These are phyloP conservation scores for Ametastegia equiseti DNA, from an alignment of 2,888 invertebrate species.

Conservation along the genomic window DNA sequence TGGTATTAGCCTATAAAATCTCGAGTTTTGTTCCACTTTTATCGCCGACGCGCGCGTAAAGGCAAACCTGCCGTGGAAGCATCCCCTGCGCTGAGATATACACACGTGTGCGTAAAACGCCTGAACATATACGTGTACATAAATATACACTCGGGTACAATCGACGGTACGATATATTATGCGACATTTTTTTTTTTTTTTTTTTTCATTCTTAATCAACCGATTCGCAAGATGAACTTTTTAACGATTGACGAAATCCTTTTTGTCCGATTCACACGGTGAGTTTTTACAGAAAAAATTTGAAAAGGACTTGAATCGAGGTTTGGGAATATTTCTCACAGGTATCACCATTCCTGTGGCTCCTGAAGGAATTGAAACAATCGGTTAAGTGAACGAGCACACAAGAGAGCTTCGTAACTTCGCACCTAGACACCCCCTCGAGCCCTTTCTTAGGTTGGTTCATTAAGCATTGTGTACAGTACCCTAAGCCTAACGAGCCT, in stretches of 20 bases:
- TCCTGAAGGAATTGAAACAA: conserved; percentile 18
- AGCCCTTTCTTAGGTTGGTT: conserved; percentile 50
- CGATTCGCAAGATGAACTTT: background rate
- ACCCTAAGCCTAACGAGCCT: conserved; percentile 54
- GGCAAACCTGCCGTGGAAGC: conserved; percentile 44
- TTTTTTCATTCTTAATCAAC: background rate
- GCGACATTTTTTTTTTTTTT: conserved; percentile 3
- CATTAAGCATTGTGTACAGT: conserved; percentile 52
- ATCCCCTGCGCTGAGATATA: conserved; percentile 38
- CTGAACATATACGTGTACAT: background rate
- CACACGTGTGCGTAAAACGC: conserved; percentile 3
- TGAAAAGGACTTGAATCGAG: background rate
- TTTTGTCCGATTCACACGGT: background rate
- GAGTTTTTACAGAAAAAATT: background rate
- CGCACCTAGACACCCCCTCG: conserved; percentile 42
- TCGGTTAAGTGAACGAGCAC: conserved; percentile 39
- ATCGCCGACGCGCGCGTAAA: conserved; percentile 53
- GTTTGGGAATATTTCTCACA: background rate
- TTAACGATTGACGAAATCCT: background rate
- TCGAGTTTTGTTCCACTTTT: conserved; percentile 68
- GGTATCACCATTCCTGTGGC: too few species aligned
- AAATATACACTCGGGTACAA: conserved; percentile 3
- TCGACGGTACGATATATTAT: background rate
- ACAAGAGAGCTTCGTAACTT: conserved; percentile 36
- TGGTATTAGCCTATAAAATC: conserved; percentile 69